Base-by-base conservation (phyloP, 2,113 vertebrate species). In the Rhinolophus ferrumequinum region DNA sequence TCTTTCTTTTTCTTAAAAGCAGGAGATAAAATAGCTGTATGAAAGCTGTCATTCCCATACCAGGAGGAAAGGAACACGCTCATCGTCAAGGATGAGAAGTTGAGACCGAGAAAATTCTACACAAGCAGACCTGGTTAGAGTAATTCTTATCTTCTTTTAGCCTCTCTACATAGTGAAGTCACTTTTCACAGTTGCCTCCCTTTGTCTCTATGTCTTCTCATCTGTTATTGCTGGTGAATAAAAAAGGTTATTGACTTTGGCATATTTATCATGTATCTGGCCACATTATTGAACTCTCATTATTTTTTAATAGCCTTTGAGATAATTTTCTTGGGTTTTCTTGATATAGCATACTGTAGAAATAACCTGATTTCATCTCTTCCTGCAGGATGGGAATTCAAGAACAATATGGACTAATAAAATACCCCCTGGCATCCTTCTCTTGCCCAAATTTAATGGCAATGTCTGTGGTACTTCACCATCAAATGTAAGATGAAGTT, bases 261-360 rank as follows among this genome's bases (percentile, higher is more conserved):
- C 82, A 38, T 81, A 12, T 77, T 82, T 88, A 95, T 84, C 22
- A 2, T 50, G 8, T 15, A 58, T 82, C 41, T 88, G 85, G 62
- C 33, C 9, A 8, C 28, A 10, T n/a, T 66, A 86, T 10, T 44
- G 62, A 85, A 67, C 72, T 82, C 24, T 85, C 26, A 21, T 83
- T 89, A 83, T 15, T 79, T 88, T 81, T 72, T 72, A 96, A 93
- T 82, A 84, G 88, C 22, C 67, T 80, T 95, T 90, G 73, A 69
- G 72, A 93, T 85, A 79, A 76, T 67, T 69, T 76, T 66, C 94
- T 15, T 50, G 72, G 93, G 85, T 22, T 93, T 91, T 88, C 67
- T 82, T 88, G 82, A 64, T 70, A 26, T 41, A 94, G 50, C 54
- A 26, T n/a, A 15, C 0, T 73, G 64, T 56, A 30, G 77, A 85